Evolutionary conservation across 1,140 invertebrate species (phyloP), one percentile per base, ranked within the genome.

Genomic region (Microplitis mediator): DNA sequence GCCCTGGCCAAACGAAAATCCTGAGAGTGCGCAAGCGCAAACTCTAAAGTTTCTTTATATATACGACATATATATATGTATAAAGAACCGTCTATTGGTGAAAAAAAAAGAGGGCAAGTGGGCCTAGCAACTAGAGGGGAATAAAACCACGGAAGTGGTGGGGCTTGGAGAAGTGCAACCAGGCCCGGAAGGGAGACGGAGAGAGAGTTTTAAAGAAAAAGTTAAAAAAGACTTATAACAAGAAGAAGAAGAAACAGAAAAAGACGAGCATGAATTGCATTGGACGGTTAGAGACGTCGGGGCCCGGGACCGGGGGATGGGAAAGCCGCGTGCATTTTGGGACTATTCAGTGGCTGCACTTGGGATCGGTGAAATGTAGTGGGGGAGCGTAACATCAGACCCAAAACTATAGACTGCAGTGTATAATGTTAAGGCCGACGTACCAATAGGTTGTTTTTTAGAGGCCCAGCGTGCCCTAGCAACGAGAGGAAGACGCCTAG

Each of bases 401-500:
- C 39, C 39, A 45, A 45, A 45, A 45, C 39, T 45, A 45, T 45
- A 2, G 39, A 45, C 39, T 45, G 39, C 39, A 51, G 75, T 69
- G 74, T 54, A 73, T 60, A 72, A 67, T 72, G 60, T 60, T 71
- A 74, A 80, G 82, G 82, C 23, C 23, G 23, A 23, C 23, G 39
- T 45, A 11, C 39, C 39, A 45, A 9, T 45, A 45, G 39, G 6
- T 45, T 45, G 39, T 8, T 45, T 45, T 45, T 45, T 45, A 45
- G 39, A 45, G 39, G 39, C 39, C 39, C 39, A 11, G 39, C 8
- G 11, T 45, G 39, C 81, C 84, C 82, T 85, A 85, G 84, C 83
- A 85, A 85, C 83, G 84, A 78, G 80, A 79, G 78, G 82, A 84
- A 84, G 83, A 86, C 80, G 80, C 84, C 83, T 85, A 86, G 81